Evolutionary conservation across 2,797 vertebrate species (phyloP).

Genomic region (Anomalospiza imberbis): DNA sequence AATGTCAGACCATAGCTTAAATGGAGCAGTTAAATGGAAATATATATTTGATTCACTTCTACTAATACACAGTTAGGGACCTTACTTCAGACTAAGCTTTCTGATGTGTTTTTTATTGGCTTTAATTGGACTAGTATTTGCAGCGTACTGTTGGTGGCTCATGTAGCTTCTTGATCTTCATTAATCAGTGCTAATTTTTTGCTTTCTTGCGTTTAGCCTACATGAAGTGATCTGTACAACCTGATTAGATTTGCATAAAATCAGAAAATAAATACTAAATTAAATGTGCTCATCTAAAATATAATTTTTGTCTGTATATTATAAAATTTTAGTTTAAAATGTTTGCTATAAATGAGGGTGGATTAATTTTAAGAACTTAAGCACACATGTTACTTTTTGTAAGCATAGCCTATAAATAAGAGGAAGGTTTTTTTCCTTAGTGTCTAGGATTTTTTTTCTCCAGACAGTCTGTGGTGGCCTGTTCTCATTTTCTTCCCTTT

Average conservation of each 20-base stretch:
- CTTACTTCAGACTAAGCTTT: not conserved
- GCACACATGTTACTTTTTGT: not conserved
- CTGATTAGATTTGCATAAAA: not conserved
- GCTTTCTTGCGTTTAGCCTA: not conserved
- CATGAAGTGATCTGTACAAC: not conserved
- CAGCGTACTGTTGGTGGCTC: not conserved
- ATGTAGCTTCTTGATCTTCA: not conserved
- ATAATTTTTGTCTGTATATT: accelerated
- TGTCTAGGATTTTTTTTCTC: not conserved
- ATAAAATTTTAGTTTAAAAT: not conserved
- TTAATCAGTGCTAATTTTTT: not conserved
- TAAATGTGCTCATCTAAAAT: not conserved
- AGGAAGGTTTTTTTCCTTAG: not conserved
- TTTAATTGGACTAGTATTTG: not conserved
- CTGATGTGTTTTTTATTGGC: not conserved
- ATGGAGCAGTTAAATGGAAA: not conserved
- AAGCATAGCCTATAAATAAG: not conserved
- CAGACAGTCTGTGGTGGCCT: not conserved
- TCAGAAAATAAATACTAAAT: not conserved
- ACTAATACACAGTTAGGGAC: not conserved
- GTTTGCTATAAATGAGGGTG: not conserved
- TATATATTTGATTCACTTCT: not conserved
- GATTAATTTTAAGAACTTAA: not conserved
- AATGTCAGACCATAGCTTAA: not conserved
- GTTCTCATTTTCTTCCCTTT: not conserved